Evolutionary conservation across 1,140 invertebrate genomes (phyloP).

Genomic region (Zaprionus tsacasi): DNA sequence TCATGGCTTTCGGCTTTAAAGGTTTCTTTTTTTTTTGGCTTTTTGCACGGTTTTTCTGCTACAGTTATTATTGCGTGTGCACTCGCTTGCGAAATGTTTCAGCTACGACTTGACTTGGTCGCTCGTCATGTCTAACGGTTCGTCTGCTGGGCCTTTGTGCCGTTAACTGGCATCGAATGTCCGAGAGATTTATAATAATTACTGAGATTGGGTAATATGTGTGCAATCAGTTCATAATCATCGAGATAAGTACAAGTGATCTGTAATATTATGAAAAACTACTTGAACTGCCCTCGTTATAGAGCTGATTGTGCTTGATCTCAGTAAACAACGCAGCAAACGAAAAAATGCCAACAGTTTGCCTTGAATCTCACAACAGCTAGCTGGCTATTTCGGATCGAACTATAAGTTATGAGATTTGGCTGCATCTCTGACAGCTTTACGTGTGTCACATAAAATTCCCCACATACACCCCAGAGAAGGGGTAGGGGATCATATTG

Average conservation of each 20-base stretch:
- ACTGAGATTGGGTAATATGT: conserved; percentile 20
- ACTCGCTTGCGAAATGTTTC: conserved; percentile 42
- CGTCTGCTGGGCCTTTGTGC: conserved; percentile 28
- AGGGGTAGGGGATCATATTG: conserved; percentile 23
- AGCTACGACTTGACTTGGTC: conserved; percentile 18
- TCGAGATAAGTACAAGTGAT: background rate
- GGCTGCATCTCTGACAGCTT: conserved; percentile 25
- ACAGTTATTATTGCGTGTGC: conserved; percentile 55
- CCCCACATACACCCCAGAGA: conserved; percentile 46
- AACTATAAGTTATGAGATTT: conserved; percentile 24
- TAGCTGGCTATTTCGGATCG: conserved; percentile 9
- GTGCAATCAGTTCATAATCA: background rate
- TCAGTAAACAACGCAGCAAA: too few species aligned
- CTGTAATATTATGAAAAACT: background rate
- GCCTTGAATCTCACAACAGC: conserved; percentile 52
- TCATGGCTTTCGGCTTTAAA: conserved; percentile 35
- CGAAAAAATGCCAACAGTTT: conserved; percentile 60
- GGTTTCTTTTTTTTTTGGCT: conserved; percentile 1
- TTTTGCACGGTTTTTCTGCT: conserved; percentile 49
- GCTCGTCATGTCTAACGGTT: conserved; percentile 30
- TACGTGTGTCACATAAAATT: conserved; percentile 33
- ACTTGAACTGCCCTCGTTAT: background rate
- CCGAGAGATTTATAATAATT: background rate
- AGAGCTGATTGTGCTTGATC: background rate
- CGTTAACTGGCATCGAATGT: conserved; percentile 16